Base-by-base conservation (phyloP, 2,113 vertebrate species). In the Triplophysa tibetana region DNA sequence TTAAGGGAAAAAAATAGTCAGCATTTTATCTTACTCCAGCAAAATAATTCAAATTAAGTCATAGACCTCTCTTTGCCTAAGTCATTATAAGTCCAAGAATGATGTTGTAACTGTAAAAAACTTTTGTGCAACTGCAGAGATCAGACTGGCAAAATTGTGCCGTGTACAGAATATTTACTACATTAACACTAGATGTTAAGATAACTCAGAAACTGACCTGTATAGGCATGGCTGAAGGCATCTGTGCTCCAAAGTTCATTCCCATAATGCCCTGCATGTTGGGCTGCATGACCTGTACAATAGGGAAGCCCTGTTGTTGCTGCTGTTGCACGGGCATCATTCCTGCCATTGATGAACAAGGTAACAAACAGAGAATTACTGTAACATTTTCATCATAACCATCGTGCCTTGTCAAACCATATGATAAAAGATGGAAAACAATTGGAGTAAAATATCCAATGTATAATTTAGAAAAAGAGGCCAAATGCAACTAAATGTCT, bases 221-320 rank as follows among this genome's bases (percentile, higher is more conserved):
- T 92, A 98, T 95, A 26, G 94, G 67, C 89, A 99, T 95, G 24
- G 95, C 85, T 84, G 93, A 96, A 52, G 96, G 91, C 93, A 99
- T 95, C 78, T 96, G 98, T 43, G 95, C 93, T n/a, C 93, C 93
- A 12, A 95, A 99, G 86, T 95, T 98, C 92, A 99, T 95, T 77
- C 96, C 96, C 93, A 99, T 98, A 94, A 99, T 96, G 84, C 95
- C 93, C 81, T 97, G 97, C 93, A 98, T 95, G 72, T 95, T 98
- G 68, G 96, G 92, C 85, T 96, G 96, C 96, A 99, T 97, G 86
- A 98, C 94, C 10, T 94, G 94, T 81, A 98, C 94, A 94, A 99
- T 93, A 0, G 97, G 94, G 84, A 95, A 99, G 66, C 93, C 95
- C 85, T 92, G 91, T 24, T 89, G 92, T 58, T 90, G 77, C 86